phyloP scores from a whole-genome alignment of 1,140 invertebrate genomes.

The Heliconius nattereri region DNA sequence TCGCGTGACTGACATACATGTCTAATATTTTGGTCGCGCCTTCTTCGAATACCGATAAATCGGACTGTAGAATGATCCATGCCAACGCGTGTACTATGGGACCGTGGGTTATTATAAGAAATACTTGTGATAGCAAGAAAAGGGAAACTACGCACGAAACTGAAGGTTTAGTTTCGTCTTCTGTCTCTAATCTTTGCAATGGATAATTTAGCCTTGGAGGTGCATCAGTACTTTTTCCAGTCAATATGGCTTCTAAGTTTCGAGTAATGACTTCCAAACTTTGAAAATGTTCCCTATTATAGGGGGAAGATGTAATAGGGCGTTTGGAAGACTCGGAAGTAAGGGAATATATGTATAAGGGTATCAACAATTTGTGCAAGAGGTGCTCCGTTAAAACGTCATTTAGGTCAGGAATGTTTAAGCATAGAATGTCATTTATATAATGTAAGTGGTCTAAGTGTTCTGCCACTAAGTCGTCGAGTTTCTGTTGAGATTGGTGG shows the following conservation, averaged over 20 bases:
- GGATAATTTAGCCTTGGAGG: conserved; percentile 64
- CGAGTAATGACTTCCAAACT: conserved; percentile 83
- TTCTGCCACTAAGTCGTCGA: conserved; percentile 97
- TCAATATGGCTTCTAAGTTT: conserved; percentile 83
- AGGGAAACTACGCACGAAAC: conserved; percentile 94
- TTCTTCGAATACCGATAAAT: conserved; percentile 86
- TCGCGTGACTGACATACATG: conserved; percentile 83
- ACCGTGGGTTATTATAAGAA: conserved; percentile 94
- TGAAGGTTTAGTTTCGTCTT: conserved; percentile 83
- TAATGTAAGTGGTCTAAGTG: conserved; percentile 99
- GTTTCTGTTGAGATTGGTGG: conserved; percentile 94
- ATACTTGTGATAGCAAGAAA: conserved; percentile 97
- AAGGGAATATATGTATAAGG: conserved; percentile 96
- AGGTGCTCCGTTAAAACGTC: conserved; percentile 97
- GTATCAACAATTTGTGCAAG: conserved; percentile 95
- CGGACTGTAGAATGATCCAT: conserved; percentile 92
- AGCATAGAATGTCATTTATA: conserved; percentile 96
- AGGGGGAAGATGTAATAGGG: conserved; percentile 56
- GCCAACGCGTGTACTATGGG: conserved; percentile 94
- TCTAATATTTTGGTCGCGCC: conserved; percentile 88
- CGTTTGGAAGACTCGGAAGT: conserved; percentile 76
- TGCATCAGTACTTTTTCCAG: conserved; percentile 80
- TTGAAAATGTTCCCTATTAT: conserved; percentile 73
- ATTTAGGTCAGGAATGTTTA: conserved; percentile 96
- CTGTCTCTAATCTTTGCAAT: conserved; percentile 66